phyloP scores from a whole-genome alignment of 2,113 vertebrate species.

The Gadus macrocephalus region DNA sequence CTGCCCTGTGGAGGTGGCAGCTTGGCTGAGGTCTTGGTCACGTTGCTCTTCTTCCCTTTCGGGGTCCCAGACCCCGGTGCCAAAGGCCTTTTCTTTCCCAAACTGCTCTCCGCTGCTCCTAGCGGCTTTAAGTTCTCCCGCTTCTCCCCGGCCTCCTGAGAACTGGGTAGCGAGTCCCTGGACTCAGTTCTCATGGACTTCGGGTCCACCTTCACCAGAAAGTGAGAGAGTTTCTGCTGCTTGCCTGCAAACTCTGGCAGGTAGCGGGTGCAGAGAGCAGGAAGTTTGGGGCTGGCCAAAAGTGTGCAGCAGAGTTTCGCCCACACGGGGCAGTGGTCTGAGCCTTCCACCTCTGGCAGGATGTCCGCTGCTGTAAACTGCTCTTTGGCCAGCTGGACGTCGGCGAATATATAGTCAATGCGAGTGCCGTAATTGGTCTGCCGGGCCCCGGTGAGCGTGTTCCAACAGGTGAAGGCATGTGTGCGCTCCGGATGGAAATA shows the following conservation, averaged over 20 bases:
- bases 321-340: constrained; percentile 87
- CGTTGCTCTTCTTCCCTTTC: constrained; percentile 64
- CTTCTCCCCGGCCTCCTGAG: constrained; percentile 64
- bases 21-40: constrained; percentile 44
- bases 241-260: constrained; percentile 82
- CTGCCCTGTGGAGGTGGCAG: constrained; percentile 60
- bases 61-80: constrained; percentile 40
- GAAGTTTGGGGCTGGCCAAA: constrained; percentile 68
- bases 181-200: constrained; percentile 9
- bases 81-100: constrained; percentile 50
- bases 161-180: constrained; percentile 55
- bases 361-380: constrained; percentile 75
- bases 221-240: constrained; percentile 71
- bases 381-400: constrained; percentile 59
- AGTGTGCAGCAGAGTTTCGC: constrained; percentile 68
- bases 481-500: constrained; percentile 78
- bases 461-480: constrained; percentile 86
- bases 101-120: neutral
- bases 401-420: constrained; percentile 84
- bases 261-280: constrained; percentile 73
- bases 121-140: constrained; percentile 54
- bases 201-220: constrained; percentile 73
- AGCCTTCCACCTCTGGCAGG: constrained; percentile 83
- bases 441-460: constrained; percentile 76
- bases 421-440: constrained; percentile 86